Evolutionary conservation across 2,113 vertebrate genomes (phyloP).

Genomic region (Gulo gulo): DNA sequence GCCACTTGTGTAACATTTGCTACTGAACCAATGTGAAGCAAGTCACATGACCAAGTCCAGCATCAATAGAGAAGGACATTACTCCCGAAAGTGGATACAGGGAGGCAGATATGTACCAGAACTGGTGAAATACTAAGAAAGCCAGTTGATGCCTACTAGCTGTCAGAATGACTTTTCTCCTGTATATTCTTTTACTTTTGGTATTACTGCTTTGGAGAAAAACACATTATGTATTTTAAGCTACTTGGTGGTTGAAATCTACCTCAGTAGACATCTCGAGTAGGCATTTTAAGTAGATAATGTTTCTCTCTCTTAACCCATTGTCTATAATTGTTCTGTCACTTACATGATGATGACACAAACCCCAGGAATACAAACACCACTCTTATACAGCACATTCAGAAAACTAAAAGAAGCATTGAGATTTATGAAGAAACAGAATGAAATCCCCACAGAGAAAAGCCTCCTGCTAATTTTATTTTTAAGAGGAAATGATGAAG

Average conservation of each 20-base stretch:
- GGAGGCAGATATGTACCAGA: neutral
- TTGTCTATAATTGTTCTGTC: conserved; percentile 56
- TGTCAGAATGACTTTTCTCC: conserved; percentile 30
- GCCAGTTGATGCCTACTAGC: neutral
- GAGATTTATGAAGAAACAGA: neutral
- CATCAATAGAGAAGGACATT: rapidly evolving
- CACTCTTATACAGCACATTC: neutral
- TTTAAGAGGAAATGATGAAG: neutral
- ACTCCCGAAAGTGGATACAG: neutral
- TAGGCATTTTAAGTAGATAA: conserved; percentile 44
- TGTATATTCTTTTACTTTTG: neutral
- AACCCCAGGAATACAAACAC: conserved; percentile 65
- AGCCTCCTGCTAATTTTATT: neutral
- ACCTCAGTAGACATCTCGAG: conserved; percentile 39
- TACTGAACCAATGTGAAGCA: neutral
- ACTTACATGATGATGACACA: conserved; percentile 37
- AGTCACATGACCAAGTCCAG: neutral
- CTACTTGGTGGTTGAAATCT: conserved; percentile 55
- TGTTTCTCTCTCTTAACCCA: conserved; percentile 55
- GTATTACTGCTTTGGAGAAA: neutral
- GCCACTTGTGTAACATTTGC: neutral
- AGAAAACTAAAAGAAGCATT: conserved; percentile 11
- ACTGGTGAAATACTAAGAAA: neutral
- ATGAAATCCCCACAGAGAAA: neutral
- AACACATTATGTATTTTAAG: conserved; percentile 33